A percentile compares a stretch with the other conserved stretches of the same genome.
These are phyloP conservation scores for Hoplodrina blanda DNA, from an alignment of 2,888 invertebrate genomes.

Conservation along the genomic window DNA sequence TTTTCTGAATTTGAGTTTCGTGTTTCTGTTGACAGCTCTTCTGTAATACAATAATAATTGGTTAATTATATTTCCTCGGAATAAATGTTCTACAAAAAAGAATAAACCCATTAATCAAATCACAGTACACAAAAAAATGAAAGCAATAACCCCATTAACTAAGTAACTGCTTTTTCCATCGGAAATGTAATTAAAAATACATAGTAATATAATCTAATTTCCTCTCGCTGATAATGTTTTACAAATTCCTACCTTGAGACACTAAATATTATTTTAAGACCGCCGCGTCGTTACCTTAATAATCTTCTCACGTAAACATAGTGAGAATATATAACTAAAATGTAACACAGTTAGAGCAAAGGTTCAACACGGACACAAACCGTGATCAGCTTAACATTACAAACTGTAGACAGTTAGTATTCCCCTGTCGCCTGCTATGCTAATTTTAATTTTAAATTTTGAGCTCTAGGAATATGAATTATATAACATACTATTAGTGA, in stretches of 20 bases:
- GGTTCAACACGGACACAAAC: conserved; percentile 7
- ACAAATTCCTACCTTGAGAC: conserved; percentile 1
- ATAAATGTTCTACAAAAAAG: too few relatives aligned
- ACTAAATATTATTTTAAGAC: conserved; percentile 22
- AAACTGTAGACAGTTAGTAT: conserved; percentile 25
- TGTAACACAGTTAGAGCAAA: conserved; percentile 2
- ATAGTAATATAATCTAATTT: too few relatives aligned
- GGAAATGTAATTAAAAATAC: too few relatives aligned
- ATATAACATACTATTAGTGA: conserved; percentile 25
- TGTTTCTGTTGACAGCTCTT: neutral
- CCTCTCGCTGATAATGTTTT: neutral
- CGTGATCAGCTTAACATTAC: conserved; percentile 54
- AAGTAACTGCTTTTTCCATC: too few relatives aligned
- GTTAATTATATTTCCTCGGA: too few relatives aligned
- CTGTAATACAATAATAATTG: too few relatives aligned
- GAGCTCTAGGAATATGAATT: conserved; percentile 42
- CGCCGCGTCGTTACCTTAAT: conserved; percentile 12
- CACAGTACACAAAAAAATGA: too few relatives aligned
- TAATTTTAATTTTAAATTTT: conserved; percentile 47
- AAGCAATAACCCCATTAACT: too few relatives aligned
- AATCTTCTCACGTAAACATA: conserved; percentile 19
- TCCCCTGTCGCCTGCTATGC: conserved; percentile 24
- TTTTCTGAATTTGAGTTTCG: neutral
- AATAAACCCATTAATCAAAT: too few relatives aligned
- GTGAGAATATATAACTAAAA: conserved; percentile 12